These are phyloP conservation scores for Drosophila vallismaia DNA, from an alignment of 2,888 invertebrate species.

Conservation along the genomic window DNA sequence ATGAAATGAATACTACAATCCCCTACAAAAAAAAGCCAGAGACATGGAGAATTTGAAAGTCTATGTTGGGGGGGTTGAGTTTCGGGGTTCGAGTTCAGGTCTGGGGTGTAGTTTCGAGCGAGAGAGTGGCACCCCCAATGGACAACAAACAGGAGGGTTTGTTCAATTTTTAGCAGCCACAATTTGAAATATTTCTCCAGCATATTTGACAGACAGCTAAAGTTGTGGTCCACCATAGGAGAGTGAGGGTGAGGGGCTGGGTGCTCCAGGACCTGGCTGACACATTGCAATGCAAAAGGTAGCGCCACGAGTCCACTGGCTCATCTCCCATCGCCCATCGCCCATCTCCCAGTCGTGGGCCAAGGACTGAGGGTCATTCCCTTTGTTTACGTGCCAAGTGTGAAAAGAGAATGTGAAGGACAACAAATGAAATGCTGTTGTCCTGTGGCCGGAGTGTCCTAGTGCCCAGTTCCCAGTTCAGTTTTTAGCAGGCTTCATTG, in stretches of 20 bases:
- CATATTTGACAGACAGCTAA: constrained; percentile 79
- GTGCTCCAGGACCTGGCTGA: constrained; percentile 8
- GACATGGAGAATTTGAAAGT: constrained; percentile 16
- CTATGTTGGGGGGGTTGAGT: no score
- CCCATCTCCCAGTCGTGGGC: constrained; percentile 30
- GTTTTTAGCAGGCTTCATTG: neutral
- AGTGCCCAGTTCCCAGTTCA: constrained; percentile 4
- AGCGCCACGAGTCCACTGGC: constrained; percentile 40
- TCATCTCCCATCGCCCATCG: neutral
- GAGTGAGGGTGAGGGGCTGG: neutral
- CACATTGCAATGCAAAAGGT: constrained; percentile 64
- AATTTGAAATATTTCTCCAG: constrained; percentile 77
- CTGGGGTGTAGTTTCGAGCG: constrained; percentile 16
- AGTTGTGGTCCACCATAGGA: constrained; percentile 58
- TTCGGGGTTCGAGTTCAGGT: neutral
- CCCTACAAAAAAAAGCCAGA: constrained; percentile 1
- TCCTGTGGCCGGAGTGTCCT: constrained; percentile 41
- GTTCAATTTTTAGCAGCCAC: constrained; percentile 79
- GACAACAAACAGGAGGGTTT: constrained; percentile 39
- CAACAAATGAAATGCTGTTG: constrained; percentile 76
- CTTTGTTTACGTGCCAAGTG: constrained; percentile 62
- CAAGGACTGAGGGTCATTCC: constrained; percentile 29
- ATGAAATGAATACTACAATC: constrained; percentile 64
- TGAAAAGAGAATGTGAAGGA: constrained; percentile 73
- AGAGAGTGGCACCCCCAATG: constrained; percentile 29